phyloP scores from a whole-genome alignment of 2,113 vertebrate genomes.

The Phylloscopus whistleri region DNA sequence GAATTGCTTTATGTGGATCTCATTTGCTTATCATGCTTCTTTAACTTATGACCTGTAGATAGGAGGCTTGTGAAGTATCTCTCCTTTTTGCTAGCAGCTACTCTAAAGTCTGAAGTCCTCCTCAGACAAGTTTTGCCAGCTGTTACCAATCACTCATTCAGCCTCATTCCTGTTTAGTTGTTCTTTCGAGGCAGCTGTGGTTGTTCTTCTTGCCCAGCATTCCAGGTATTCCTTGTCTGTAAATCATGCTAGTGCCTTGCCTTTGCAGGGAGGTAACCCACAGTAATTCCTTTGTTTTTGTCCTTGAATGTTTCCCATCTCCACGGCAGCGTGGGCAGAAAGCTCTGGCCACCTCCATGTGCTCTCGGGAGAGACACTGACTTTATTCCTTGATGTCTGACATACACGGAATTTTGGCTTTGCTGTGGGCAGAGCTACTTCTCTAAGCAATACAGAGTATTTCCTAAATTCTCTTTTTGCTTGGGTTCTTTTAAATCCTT shows the following conservation, averaged over 20 bases:
- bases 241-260: background rate
- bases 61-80: background rate
- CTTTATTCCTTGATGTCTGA: background rate
- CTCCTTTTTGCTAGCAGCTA: background rate
- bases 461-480: background rate
- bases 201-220: background rate
- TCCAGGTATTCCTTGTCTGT: background rate
- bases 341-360: background rate
- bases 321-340: fast-evolving
- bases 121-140: background rate
- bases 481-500: background rate
- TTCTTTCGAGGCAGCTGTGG: background rate
- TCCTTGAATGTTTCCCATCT: background rate
- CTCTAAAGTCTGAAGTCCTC: background rate
- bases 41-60: background rate
- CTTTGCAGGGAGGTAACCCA: background rate
- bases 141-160: background rate
- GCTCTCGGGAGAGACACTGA: background rate
- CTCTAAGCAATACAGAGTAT: background rate
- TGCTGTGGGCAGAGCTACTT: background rate
- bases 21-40: background rate
- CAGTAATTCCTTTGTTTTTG: background rate
- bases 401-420: background rate
- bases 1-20: background rate
- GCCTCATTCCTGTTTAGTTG: background rate